Percentiles rank a stretch among this genome's conserved stretches.
These are phyloP conservation scores for Meles meles DNA, from an alignment of 2,113 vertebrate species.

Conservation along the genomic window DNA sequence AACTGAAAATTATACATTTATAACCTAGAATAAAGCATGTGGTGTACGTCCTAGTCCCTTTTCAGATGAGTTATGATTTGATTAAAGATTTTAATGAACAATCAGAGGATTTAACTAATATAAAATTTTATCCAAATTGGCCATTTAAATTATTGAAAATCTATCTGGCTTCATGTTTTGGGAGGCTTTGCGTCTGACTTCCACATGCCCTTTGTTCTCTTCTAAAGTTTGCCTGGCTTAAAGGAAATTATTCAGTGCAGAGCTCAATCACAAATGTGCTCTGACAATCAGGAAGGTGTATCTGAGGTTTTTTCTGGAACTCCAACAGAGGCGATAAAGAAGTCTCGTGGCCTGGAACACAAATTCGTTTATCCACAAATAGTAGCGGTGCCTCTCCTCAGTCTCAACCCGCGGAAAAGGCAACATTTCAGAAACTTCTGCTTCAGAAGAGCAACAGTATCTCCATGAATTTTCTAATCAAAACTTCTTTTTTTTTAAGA, in stretches of 20 bases:
- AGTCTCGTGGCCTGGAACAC: constrained; percentile 31
- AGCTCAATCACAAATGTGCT: constrained; percentile 63
- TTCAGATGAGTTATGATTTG: constrained; percentile 60
- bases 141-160: constrained; percentile 65
- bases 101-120: constrained; percentile 64
- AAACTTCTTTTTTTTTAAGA: too few relatives aligned
- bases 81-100: constrained; percentile 66
- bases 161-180: constrained; percentile 49
- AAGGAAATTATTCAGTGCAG: constrained; percentile 58
- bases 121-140: constrained; percentile 62
- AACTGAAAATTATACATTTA: constrained; percentile 70
- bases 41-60: constrained; percentile 44
- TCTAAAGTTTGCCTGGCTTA: constrained; percentile 41
- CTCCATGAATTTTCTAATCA: not conserved
- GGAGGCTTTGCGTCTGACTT: constrained; percentile 39
- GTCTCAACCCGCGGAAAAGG: constrained; percentile 14
- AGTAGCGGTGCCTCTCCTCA: not conserved
- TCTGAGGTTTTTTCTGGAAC: constrained; percentile 44
- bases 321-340: constrained; percentile 54
- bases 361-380: constrained; percentile 30
- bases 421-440: not conserved
- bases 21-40: constrained; percentile 53
- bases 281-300: constrained; percentile 39
- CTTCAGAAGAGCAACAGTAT: not conserved
- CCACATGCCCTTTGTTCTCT: constrained; percentile 38